Conservation (phyloP, 2,113 vertebrate genomes). For the Tretioscincus oriximinensis region DNA sequence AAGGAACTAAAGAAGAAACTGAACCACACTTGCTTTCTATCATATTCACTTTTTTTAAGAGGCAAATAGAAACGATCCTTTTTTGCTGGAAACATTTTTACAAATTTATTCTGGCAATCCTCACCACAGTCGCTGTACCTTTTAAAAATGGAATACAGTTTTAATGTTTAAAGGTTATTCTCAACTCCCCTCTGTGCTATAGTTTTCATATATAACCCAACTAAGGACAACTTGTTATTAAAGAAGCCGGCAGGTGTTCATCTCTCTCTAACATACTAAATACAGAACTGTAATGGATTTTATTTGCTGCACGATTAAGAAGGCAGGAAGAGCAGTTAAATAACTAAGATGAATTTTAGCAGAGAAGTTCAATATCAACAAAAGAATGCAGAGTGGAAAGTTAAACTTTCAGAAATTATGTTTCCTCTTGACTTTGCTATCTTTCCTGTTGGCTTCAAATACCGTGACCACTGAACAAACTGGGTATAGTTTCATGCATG, state of each 20-base stretch:
- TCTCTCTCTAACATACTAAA: slow-evolving; percentile 66
- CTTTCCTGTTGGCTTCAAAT: background rate
- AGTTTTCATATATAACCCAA: slow-evolving; percentile 66
- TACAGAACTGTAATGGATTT: slow-evolving; percentile 60
- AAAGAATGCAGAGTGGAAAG: slow-evolving; percentile 21
- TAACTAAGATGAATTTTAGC: slow-evolving; percentile 55
- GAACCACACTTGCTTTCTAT: slow-evolving; percentile 52
- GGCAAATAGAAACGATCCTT: slow-evolving; percentile 35
- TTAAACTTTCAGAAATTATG: no score
- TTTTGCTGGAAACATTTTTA: slow-evolving; percentile 55
- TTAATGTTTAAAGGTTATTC: slow-evolving; percentile 68
- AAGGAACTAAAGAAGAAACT: slow-evolving; percentile 54
- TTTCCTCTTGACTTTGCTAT: no score
- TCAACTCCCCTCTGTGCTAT: slow-evolving; percentile 67
- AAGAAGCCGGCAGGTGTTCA: slow-evolving; percentile 61
- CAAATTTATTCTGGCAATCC: slow-evolving; percentile 64
- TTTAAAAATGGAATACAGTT: slow-evolving; percentile 61
- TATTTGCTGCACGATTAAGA: slow-evolving; percentile 50
- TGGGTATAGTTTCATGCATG: no score
- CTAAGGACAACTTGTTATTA: slow-evolving; percentile 65
- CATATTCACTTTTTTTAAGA: slow-evolving; percentile 62
- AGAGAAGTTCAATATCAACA: slow-evolving; percentile 29
- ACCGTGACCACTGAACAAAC: background rate
- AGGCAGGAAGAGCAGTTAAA: slow-evolving; percentile 59
- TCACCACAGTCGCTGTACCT: slow-evolving; percentile 36